Evolutionary conservation across 2,797 vertebrate species (phyloP).

Genomic region (Gadopsis marmoratus): DNA sequence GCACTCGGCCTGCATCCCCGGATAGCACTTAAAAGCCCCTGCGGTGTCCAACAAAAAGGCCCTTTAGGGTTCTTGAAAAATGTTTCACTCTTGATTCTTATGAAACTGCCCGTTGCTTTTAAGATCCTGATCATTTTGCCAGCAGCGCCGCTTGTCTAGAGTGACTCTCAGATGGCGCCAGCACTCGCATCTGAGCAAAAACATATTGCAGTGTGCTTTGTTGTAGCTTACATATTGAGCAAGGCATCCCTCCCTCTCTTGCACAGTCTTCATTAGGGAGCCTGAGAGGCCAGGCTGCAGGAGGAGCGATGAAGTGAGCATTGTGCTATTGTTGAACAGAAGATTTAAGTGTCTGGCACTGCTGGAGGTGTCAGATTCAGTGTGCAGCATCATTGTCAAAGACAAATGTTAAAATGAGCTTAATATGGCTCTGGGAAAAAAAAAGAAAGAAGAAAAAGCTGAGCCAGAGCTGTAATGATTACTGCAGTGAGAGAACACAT

Average conservation of each 20-base stretch:
- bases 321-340: slow-evolving; percentile 68
- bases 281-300: slow-evolving; percentile 50
- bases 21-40: slow-evolving; percentile 58
- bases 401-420: slow-evolving; percentile 74
- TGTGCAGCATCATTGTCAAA: slow-evolving; percentile 66
- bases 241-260: slow-evolving; percentile 23
- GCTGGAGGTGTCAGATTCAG: slow-evolving; percentile 73
- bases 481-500: slow-evolving; percentile 20
- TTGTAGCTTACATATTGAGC: slow-evolving; percentile 38
- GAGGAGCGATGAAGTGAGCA: slow-evolving; percentile 61
- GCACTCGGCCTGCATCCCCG: slow-evolving; percentile 58
- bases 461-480: slow-evolving; percentile 29
- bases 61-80: slow-evolving; percentile 34
- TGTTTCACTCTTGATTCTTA: slow-evolving; percentile 48
- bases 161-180: slow-evolving; percentile 28
- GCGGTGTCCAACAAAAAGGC: slow-evolving; percentile 38
- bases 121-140: slow-evolving; percentile 48
- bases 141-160: background rate
- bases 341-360: slow-evolving; percentile 70
- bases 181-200: slow-evolving; percentile 30
- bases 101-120: slow-evolving; percentile 42
- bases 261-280: slow-evolving; percentile 54
- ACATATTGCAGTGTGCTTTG: slow-evolving; percentile 42
- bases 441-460: background rate
- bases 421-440: slow-evolving; percentile 54